phyloP scores from a whole-genome alignment of 1,140 invertebrate species.

The Anagrus nilaparvatae region DNA sequence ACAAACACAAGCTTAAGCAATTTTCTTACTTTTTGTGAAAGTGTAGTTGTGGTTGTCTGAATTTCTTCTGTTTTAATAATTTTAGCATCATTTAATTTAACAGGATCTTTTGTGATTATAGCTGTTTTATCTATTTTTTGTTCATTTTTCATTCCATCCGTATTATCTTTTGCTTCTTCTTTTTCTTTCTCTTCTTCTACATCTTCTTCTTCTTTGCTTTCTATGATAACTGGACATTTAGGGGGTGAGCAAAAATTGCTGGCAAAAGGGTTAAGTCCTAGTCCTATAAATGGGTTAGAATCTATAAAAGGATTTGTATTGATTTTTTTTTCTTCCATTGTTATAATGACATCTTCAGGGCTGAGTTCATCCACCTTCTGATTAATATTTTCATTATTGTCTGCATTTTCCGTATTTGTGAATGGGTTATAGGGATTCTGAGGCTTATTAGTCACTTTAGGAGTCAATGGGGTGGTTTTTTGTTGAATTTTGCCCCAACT shows the following conservation, averaged over 20 bases:
- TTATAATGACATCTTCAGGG: not conserved
- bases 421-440: constrained; percentile 42
- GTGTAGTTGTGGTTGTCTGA: constrained; percentile 34
- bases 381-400: no score
- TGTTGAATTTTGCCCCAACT: constrained; percentile 40
- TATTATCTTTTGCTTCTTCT: constrained; percentile 3
- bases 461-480: constrained; percentile 35
- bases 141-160: constrained; percentile 2
- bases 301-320: constrained; percentile 48
- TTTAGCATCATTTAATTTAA: constrained; percentile 25
- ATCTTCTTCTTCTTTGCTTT: not conserved
- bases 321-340: constrained; percentile 32
- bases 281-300: constrained; percentile 43
- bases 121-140: not conserved
- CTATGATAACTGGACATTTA: constrained; percentile 1
- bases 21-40: constrained; percentile 33
- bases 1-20: constrained; percentile 15
- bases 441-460: constrained; percentile 34
- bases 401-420: constrained; percentile 18
- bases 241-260: constrained; percentile 7
- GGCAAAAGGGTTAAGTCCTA: constrained; percentile 38
- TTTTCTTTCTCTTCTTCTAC: not conserved
- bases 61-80: constrained; percentile 35
- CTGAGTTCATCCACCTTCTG: no score
- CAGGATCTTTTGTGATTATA: constrained; percentile 9